These are phyloP conservation scores for Marronus borbonicus DNA, from an alignment of 2,888 invertebrate species.

Conservation along the genomic window DNA sequence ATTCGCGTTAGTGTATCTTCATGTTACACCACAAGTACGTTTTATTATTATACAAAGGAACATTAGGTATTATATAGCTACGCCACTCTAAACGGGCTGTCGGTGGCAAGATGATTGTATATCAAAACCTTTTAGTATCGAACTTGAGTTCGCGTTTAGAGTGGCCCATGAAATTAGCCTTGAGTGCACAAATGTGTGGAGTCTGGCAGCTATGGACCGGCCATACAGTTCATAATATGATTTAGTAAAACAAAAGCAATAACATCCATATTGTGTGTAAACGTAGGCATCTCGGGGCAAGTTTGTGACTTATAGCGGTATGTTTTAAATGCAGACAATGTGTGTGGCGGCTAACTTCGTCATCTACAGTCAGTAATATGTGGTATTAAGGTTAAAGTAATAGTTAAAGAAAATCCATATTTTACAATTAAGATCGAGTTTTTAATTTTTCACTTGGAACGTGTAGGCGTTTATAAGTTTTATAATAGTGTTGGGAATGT, in stretches of 20 bases:
- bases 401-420: neutral
- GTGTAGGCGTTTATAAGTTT: too few relatives aligned
- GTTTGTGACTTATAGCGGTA: constrained; percentile 43
- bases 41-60: constrained; percentile 40
- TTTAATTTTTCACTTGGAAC: too few relatives aligned
- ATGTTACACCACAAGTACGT: constrained; percentile 42
- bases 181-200: constrained; percentile 71
- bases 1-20: constrained; percentile 41
- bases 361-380: constrained; percentile 55
- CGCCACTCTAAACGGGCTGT: constrained; percentile 42
- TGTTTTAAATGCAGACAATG: constrained; percentile 75
- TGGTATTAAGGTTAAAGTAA: constrained; percentile 51
- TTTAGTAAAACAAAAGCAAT: constrained; percentile 65
- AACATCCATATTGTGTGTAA: constrained; percentile 56
- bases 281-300: constrained; percentile 48
- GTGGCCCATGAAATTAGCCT: constrained; percentile 65
- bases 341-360: constrained; percentile 75
- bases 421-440: too few relatives aligned
- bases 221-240: constrained; percentile 65
- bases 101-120: neutral
- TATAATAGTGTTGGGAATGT: too few relatives aligned
- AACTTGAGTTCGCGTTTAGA: constrained; percentile 57
- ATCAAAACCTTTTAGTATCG: neutral
- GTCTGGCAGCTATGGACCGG: constrained; percentile 68
- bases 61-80: constrained; percentile 20